Base-by-base conservation (phyloP, 1,140 invertebrate genomes). In the Conopomorpha cramerella region DNA sequence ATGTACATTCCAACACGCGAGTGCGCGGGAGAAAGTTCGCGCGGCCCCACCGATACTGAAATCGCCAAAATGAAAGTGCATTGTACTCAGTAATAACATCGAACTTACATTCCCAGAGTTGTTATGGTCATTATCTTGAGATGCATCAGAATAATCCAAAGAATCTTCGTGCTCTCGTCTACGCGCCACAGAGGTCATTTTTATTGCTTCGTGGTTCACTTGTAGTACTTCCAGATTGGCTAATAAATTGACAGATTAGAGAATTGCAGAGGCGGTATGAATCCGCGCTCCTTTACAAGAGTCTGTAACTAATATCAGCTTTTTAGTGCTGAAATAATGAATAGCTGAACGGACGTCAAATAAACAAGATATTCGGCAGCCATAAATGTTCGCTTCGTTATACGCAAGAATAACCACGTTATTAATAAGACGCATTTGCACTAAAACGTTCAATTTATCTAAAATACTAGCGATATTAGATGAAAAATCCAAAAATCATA, bases 1-100 rank as follows among this genome's bases (percentile, higher is more conserved):
- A 76, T 76, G 65, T 45, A 54, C 63, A 72, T 66, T 53, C 70
- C 64, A 50, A 59, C 66, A 74, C 63, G 67, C 66, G 55, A 74
- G 39, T 51, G 53, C 52, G 54, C 52, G 53, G 59, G 71, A 68
- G 65, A 76, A 76, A 76, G 70, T 76, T 46, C 40, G 32, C 38
- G 48, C 53, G 45, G 44, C 34, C 34, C n/a, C n/a, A n/a, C 56
- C 46, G 49, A 57, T 59, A 64, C 58, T 72, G 62, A 58, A 53
- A 59, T 50, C 56, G 55, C 48, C 59, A 60, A 71, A 70, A 68
- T 49, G 63, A 74, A 74, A 74, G 70, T 71, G 52, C 42, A 47
- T 39, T 29, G 33, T 30, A 39, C 10, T 15, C 8, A 8, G 30
- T 26, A 29, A 13, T 16, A 8, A 36, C 43, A 36, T 49, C 38